Evolutionary conservation across 2,113 vertebrate genomes (phyloP).

Genomic region (Pelodiscus sinensis): DNA sequence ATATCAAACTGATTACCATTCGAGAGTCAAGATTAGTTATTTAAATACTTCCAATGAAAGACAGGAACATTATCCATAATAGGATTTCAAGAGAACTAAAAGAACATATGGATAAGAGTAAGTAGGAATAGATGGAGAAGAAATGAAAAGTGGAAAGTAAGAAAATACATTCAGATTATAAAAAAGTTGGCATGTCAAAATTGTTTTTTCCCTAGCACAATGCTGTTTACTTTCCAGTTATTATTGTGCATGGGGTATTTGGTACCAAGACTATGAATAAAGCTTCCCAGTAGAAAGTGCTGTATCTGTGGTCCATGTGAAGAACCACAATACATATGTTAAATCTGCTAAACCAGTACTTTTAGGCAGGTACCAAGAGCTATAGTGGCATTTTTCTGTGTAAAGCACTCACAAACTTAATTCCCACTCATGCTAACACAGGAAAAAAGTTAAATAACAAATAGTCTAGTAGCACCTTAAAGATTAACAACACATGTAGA

Average conservation of each 20-base stretch:
- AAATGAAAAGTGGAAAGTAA: not conserved
- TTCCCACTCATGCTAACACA: not conserved
- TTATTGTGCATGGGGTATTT: not conserved
- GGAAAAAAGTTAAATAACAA: too few relatives aligned
- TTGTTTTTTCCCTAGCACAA: not conserved
- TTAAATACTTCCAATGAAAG: constrained; percentile 20
- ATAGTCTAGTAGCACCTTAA: too few relatives aligned
- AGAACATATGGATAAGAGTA: not conserved
- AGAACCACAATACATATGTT: not conserved
- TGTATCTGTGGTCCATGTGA: constrained; percentile 16
- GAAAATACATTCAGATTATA: constrained; percentile 27
- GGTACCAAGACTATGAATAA: constrained; percentile 11
- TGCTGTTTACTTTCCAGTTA: constrained; percentile 36
- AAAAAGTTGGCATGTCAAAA: not conserved
- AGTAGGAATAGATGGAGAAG: not conserved
- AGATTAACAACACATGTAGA: too few relatives aligned
- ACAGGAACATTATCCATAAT: not conserved
- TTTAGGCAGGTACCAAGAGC: constrained; percentile 16
- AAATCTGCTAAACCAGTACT: not conserved
- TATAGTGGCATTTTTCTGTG: not conserved
- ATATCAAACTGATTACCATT: not conserved
- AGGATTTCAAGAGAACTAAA: constrained; percentile 6
- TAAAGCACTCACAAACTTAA: not conserved
- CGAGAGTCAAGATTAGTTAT: constrained; percentile 29
- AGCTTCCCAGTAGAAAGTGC: not conserved